Percentiles rank a stretch among this genome's conserved stretches.
phyloP scores from a whole-genome alignment of 2,888 invertebrate genomes.

The Coremacera marginata region DNA sequence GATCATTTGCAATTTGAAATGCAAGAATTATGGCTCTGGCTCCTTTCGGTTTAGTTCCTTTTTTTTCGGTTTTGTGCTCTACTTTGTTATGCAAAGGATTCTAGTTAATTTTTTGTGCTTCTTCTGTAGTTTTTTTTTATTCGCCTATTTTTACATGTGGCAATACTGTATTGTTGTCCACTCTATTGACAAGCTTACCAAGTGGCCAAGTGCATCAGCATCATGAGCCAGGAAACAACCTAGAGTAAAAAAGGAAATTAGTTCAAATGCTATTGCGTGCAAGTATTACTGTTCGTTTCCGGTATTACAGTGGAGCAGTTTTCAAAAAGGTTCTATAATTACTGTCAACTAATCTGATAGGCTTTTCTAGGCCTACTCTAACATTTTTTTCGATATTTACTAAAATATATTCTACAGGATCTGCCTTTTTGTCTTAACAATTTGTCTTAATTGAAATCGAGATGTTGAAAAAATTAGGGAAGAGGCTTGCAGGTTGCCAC shows the following conservation, averaged over 20 bases:
- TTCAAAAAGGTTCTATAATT: not conserved
- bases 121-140: not conserved
- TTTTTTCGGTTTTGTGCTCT: not conserved
- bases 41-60: not conserved
- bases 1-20: conserved; percentile 40
- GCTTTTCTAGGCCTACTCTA: too few relatives aligned
- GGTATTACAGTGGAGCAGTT: conserved; percentile 8
- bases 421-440: too few relatives aligned
- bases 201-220: not conserved
- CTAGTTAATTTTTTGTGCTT: not conserved
- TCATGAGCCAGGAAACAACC: not conserved
- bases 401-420: too few relatives aligned
- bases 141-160: not conserved
- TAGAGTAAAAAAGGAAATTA: conserved; percentile 17
- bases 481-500: too few relatives aligned
- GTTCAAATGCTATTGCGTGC: conserved; percentile 22
- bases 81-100: not conserved
- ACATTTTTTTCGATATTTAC: too few relatives aligned
- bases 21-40: conserved; percentile 32
- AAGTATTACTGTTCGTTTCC: conserved; percentile 25
- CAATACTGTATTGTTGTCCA: conserved; percentile 15
- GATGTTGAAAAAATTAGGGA: too few relatives aligned
- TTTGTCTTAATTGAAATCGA: too few relatives aligned
- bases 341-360: too few relatives aligned
- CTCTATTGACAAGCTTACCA: conserved; percentile 15